phyloP scores from a whole-genome alignment of 2,888 invertebrate genomes.

The Opisthograptis luteolata region DNA sequence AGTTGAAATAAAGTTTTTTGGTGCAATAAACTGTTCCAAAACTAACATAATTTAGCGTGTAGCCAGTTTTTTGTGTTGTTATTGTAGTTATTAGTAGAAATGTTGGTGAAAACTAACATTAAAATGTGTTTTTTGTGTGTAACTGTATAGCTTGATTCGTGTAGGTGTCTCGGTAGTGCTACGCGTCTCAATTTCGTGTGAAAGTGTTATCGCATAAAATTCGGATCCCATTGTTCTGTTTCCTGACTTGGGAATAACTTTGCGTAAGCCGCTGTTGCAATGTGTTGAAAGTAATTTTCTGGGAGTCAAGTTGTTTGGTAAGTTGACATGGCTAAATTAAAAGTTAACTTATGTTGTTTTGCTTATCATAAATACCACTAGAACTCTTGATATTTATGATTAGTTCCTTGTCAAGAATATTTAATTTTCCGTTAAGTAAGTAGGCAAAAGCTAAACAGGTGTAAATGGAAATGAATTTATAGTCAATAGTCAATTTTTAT shows the following conservation, averaged over 20 bases:
- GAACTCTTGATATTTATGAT: no score
- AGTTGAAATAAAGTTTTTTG: slow-evolving; percentile 50
- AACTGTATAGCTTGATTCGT: slow-evolving; percentile 75
- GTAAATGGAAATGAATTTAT: no score
- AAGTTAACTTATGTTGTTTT: slow-evolving; percentile 4
- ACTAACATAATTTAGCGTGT: slow-evolving; percentile 19
- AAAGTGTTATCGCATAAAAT: slow-evolving; percentile 83
- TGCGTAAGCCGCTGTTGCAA: slow-evolving; percentile 62
- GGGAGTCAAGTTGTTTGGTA: slow-evolving; percentile 44
- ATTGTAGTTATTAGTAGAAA: neutral
- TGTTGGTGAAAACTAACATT: slow-evolving; percentile 47
- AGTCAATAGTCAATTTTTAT: no score
- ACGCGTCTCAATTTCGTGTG: slow-evolving; percentile 73
- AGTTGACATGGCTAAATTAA: slow-evolving; percentile 27
- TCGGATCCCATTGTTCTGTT: slow-evolving; percentile 81
- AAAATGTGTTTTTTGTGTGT: slow-evolving; percentile 37
- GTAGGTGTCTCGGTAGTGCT: slow-evolving; percentile 76
- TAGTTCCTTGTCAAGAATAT: no score
- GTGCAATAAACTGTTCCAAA: no score
- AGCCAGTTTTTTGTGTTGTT: slow-evolving; percentile 30
- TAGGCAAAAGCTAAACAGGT: no score
- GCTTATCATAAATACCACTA: no score
- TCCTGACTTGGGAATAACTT: slow-evolving; percentile 74
- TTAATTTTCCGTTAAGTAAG: no score
- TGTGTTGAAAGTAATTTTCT: slow-evolving; percentile 43